phyloP scores from a whole-genome alignment of 2,888 invertebrate species.

The Apodemia mormo region DNA sequence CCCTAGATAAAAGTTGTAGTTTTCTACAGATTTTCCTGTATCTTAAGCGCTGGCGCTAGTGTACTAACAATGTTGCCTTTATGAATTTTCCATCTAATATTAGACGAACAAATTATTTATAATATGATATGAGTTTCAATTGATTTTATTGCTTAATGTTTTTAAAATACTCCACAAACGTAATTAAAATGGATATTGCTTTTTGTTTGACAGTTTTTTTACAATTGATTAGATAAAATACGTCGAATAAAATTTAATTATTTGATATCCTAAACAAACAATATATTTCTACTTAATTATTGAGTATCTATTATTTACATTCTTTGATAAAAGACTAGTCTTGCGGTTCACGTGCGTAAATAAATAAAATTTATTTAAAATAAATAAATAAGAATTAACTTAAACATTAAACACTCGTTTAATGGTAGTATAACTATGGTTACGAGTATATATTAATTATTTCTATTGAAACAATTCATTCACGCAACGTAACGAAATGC shows the following conservation, averaged over 20 bases:
- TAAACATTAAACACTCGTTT: background rate
- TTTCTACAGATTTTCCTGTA: no score
- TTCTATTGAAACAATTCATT: background rate
- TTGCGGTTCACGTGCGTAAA: conserved; percentile 43
- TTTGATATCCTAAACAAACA: conserved; percentile 65
- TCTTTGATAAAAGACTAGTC: conserved; percentile 73
- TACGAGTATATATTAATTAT: background rate
- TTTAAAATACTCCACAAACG: conserved; percentile 29
- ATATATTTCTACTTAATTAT: conserved; percentile 70
- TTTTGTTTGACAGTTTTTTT: conserved; percentile 24
- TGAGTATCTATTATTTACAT: conserved; percentile 79
- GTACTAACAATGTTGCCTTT: no score
- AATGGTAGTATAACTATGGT: background rate
- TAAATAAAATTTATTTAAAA: conserved; percentile 28
- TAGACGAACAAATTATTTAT: background rate
- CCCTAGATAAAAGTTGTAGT: no score
- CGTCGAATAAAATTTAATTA: conserved; percentile 60
- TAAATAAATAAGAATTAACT: conserved; percentile 24
- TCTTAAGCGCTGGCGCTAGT: no score
- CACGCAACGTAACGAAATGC: conserved; percentile 7
- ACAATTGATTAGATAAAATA: conserved; percentile 37
- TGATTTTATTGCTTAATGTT: conserved; percentile 7
- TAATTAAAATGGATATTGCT: conserved; percentile 38
- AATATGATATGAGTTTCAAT: conserved; percentile 8
- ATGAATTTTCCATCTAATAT: no score